These are phyloP conservation scores for Lomographa bimaculata DNA, from an alignment of 2,888 invertebrate species.

Conservation along the genomic window DNA sequence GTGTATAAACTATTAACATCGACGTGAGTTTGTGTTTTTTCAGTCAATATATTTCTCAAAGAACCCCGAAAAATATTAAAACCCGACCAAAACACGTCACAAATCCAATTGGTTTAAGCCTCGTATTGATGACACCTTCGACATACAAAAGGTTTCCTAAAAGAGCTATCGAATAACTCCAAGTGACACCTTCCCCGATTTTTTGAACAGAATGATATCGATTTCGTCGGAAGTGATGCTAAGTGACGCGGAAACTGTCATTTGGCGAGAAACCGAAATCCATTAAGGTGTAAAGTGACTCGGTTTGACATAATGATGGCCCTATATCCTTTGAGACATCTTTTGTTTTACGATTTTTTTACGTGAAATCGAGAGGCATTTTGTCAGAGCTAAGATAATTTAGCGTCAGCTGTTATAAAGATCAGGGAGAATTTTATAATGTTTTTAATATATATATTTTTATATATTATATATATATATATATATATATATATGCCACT, in stretches of 20 bases:
- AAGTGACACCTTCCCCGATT: slow-evolving; percentile 56
- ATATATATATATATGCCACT: too few relatives aligned
- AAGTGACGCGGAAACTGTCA: slow-evolving; percentile 78
- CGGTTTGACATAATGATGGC: slow-evolving; percentile 59
- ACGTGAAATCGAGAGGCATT: slow-evolving; percentile 13
- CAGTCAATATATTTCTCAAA: background rate
- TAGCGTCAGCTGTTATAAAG: slow-evolving; percentile 15
- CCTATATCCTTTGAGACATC: slow-evolving; percentile 37
- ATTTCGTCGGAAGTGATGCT: slow-evolving; percentile 75
- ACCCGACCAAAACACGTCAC: slow-evolving; percentile 11
- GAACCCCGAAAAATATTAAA: background rate
- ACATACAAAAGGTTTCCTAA: slow-evolving; percentile 35
- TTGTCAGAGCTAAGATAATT: slow-evolving; percentile 19
- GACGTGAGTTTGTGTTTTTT: too few relatives aligned
- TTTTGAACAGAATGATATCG: slow-evolving; percentile 72
- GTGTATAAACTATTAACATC: too few relatives aligned
- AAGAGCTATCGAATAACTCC: slow-evolving; percentile 34
- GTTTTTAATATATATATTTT: background rate
- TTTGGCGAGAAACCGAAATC: slow-evolving; percentile 64
- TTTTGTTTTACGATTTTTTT: slow-evolving; percentile 37
- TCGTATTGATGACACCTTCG: slow-evolving; percentile 20
- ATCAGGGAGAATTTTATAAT: background rate
- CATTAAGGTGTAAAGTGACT: slow-evolving; percentile 74
- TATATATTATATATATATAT: too few relatives aligned
- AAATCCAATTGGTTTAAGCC: slow-evolving; percentile 20